Evolutionary conservation across 2,888 invertebrate genomes (phyloP).

Genomic region (Drosophila multiciliata): DNA sequence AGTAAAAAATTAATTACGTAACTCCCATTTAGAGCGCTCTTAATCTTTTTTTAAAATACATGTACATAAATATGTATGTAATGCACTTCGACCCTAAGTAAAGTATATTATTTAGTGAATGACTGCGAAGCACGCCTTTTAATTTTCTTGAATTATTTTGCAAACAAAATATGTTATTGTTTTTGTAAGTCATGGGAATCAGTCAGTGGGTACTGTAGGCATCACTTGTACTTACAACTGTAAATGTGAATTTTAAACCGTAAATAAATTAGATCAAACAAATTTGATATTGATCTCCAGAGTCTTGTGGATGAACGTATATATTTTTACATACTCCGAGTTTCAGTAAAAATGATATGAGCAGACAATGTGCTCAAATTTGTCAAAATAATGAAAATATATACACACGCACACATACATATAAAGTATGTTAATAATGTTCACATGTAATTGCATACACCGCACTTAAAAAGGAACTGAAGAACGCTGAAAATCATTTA

Average conservation of each 20-base stretch:
- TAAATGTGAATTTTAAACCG: not conserved
- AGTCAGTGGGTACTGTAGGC: not conserved
- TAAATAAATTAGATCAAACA: not conserved
- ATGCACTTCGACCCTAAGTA: not conserved
- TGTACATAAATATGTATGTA: not conserved
- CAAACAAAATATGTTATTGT: not conserved
- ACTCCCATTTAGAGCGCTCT: not conserved
- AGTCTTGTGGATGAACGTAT: not conserved
- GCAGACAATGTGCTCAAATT: not conserved
- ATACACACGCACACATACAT: not conserved
- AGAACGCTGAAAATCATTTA: not conserved
- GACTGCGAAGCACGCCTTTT: not conserved
- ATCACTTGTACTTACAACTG: not conserved
- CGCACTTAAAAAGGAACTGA: not conserved
- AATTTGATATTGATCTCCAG: not conserved
- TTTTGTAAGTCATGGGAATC: not conserved
- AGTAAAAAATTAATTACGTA: constrained; percentile 4
- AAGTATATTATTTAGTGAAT: not conserved
- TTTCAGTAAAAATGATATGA: not conserved
- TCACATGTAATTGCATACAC: constrained; percentile 1
- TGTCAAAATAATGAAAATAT: not conserved
- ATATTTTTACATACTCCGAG: not conserved
- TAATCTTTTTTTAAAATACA: not conserved
- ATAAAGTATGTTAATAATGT: not conserved
- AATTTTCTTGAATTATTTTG: not conserved